Base-by-base conservation (phyloP, 2,888 invertebrate genomes). In the Anthrax anthrax region DNA sequence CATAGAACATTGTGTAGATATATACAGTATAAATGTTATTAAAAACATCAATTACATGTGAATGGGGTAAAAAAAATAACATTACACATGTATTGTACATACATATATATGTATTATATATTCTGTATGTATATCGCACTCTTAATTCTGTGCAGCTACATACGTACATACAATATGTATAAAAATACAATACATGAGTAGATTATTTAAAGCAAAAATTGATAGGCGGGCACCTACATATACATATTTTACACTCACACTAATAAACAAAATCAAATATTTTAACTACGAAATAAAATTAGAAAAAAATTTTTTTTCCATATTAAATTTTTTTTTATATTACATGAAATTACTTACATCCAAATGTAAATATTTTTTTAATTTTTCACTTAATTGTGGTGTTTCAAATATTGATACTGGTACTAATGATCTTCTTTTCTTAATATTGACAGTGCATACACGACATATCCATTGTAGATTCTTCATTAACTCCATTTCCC, bases 381-480 rank as follows among this genome's bases (percentile, higher is more conserved):
- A 44, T 32, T 50, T 51, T 23, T 39, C 37, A 40, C 34, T 18
- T 18, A 51, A 19, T 32, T 46, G 37, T 18, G 48, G 40, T 16
- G 47, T 38, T 10, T 47, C 50, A 43, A 51, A 50, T 42, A 51
- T 50, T 17, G 42, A 37, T 16, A 50, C 45, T 34, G 48, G 36
- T 29, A 37, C 18, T 27, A 36, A 12, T 39, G 48, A 40, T 37
- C 45, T 29, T 16, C 47, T 34, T 41, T 49, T 48, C 39, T 47
- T 50, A 19, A 51, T 48, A 44, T 51, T 50, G 42, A 48, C 47
- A 48, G 48, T 47, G 39, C 51, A 51, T 37, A 50, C 37, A 41
- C 51, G 48, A 43, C 51, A 51, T 38, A 51, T 47, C 46, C 44
- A 46, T n/a, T 41, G 40, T 39, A 51, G 37, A 43, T 49, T 51